phyloP scores from a whole-genome alignment of 2,888 invertebrate genomes.

The Apamea anceps region DNA sequence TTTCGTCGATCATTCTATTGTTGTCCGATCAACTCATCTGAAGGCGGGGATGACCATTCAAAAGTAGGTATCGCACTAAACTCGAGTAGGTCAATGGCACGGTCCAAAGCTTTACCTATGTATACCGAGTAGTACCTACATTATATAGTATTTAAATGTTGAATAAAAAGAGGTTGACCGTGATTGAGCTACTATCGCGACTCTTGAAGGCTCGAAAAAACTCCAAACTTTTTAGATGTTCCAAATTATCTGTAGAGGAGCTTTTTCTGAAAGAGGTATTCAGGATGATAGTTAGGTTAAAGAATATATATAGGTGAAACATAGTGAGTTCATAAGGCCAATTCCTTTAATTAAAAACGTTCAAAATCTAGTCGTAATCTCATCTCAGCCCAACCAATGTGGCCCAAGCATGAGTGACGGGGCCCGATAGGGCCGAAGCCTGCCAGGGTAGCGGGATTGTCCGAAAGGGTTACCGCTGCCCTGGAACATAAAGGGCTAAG shows the following conservation, averaged over 20 bases:
- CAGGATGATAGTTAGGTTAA: no score
- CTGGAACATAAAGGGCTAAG: no score
- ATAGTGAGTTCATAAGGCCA: background rate
- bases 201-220: constrained; percentile 18
- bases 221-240: constrained; percentile 3
- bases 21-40: constrained; percentile 62
- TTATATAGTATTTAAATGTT: constrained; percentile 16
- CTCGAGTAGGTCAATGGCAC: constrained; percentile 66
- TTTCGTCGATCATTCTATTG: constrained; percentile 64
- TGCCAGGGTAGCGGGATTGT: no score
- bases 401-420: no score
- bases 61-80: constrained; percentile 52
- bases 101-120: constrained; percentile 26
- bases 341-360: background rate
- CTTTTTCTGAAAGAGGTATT: background rate
- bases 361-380: background rate
- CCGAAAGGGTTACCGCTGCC: no score
- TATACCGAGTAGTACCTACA: constrained; percentile 1
- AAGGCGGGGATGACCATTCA: constrained; percentile 60
- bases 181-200: constrained; percentile 21
- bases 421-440: no score
- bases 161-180: constrained; percentile 42
- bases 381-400: background rate
- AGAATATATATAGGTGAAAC: background rate
- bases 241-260: background rate